Base-by-base conservation (phyloP, 2,888 invertebrate species). In the Andrena haemorrhoa region DNA sequence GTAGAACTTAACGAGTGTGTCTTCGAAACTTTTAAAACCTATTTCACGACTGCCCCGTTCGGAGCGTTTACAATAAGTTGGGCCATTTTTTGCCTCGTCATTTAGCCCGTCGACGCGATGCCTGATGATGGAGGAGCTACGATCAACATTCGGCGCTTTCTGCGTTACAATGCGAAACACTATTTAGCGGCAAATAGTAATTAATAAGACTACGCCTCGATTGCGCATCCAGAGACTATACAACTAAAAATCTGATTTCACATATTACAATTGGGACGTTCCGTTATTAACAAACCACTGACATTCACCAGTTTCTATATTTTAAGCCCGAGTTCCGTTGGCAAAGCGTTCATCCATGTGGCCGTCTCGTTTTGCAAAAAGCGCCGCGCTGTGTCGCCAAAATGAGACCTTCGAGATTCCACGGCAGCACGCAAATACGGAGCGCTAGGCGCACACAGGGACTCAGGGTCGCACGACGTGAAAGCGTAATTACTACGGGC, bases 401-500 rank as follows among this genome's bases (percentile, higher is more conserved):
- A 51, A 20, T 20, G n/a, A 51, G 51, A 51, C 20, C 51, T 56
- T 23, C 26, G 56, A 56, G 23, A 26, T 23, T 56, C 23, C 23
- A 20, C 4, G 10, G 56, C 8, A 10, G 26, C 20, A 10, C 8
- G 69, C 35, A 77, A 82, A 77, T 83, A 82, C 79, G 73, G 64
- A 71, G 81, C 64, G 41, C 47, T 49, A 31, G 23, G 33, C 53
- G 64, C 71, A 73, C 81, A 71, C 70, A 73, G 82, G 75, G 82
- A 68, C 78, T 79, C 72, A 63, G 75, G 84, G 20, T 84, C 79
- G 82, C 83, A 83, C 82, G 84, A 87, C 80, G 89, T 85, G 86
- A 89, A 87, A 92, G 87, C 86, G 89, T 92, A 90, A 90, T 92
- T 92, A 90, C 89, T 84, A 83, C 76, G n/a, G 83, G 83, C 83